Conservation (phyloP, 2,113 vertebrate genomes). For the Chamaetylas fuelleborni region DNA sequence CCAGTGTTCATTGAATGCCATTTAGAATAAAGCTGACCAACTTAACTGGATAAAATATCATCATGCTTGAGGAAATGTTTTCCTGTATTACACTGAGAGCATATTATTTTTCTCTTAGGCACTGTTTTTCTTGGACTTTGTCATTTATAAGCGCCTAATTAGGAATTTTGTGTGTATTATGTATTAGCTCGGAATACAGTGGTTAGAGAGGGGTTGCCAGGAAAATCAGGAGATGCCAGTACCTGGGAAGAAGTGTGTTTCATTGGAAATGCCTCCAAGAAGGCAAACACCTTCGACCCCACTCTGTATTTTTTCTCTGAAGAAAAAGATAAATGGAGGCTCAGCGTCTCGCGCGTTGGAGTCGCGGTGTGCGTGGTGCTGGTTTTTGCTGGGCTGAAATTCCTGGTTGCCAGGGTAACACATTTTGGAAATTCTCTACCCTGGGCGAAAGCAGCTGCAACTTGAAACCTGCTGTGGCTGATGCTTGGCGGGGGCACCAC, state of each 20-base stretch:
- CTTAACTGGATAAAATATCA: neutral
- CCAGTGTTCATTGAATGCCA: neutral
- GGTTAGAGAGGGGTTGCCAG: neutral
- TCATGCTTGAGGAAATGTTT: neutral
- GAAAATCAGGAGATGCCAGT: constrained; percentile 1
- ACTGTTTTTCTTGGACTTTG: constrained; percentile 35
- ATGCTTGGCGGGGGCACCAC: neutral
- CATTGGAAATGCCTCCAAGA: neutral
- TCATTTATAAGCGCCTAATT: constrained; percentile 12
- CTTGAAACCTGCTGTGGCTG: neutral
- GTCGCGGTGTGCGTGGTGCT: neutral
- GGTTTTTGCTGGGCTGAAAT: constrained; percentile 14
- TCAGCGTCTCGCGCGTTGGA: neutral
- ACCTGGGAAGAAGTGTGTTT: neutral
- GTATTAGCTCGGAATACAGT: neutral
- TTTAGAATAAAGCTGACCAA: neutral
- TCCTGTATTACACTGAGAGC: neutral
- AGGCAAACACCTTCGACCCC: neutral
- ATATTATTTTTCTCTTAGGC: constrained; percentile 7
- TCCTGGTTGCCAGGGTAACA: constrained; percentile 13
- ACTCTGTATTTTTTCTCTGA: neutral
- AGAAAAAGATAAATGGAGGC: constrained; percentile 36
- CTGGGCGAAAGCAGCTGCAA: constrained; percentile 8
- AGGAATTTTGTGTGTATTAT: neutral
- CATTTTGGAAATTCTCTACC: constrained; percentile 29